These are phyloP conservation scores for Egretta garzetta DNA, from an alignment of 2,113 vertebrate genomes.

Conservation along the genomic window DNA sequence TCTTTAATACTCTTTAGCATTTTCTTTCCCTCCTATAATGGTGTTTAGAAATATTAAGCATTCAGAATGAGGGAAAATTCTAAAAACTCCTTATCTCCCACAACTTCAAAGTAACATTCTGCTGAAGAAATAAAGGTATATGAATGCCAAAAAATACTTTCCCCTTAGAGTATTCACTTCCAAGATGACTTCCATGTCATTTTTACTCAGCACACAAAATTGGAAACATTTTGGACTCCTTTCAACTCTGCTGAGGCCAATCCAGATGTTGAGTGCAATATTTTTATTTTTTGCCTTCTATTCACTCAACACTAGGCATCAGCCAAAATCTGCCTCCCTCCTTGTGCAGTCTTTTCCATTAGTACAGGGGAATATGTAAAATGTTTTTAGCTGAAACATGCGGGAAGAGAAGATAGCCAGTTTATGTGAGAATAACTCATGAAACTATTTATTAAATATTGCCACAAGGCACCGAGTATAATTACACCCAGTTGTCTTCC, in stretches of 20 bases:
- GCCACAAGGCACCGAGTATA: constrained; percentile 22
- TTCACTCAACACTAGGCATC: constrained; percentile 22
- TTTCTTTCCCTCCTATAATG: constrained; percentile 27
- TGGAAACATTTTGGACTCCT: constrained; percentile 37
- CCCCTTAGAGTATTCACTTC: background rate
- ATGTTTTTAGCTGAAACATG: constrained; percentile 34
- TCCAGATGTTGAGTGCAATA: constrained; percentile 51
- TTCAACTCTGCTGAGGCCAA: constrained; percentile 32
- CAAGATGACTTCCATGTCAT: constrained; percentile 21
- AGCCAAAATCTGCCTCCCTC: constrained; percentile 33
- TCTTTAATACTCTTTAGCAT: constrained; percentile 59
- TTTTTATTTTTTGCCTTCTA: constrained; percentile 55
- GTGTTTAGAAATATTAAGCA: constrained; percentile 23
- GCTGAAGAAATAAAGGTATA: constrained; percentile 19
- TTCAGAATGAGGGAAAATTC: background rate
- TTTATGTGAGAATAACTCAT: constrained; percentile 41
- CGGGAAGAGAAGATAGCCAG: constrained; percentile 4
- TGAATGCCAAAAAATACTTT: background rate
- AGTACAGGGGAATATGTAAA: constrained; percentile 20
- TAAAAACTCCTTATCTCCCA: background rate
- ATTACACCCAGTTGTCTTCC: constrained; percentile 53
- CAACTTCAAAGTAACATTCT: constrained; percentile 30
- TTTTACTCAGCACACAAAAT: constrained; percentile 17
- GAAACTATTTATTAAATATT: constrained; percentile 40
- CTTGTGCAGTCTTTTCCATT: constrained; percentile 43